Percentiles rank a stretch among this genome's conserved stretches.
Evolutionary conservation across 2,888 invertebrate species (phyloP).

Genomic region (Mamestra brassicae): DNA sequence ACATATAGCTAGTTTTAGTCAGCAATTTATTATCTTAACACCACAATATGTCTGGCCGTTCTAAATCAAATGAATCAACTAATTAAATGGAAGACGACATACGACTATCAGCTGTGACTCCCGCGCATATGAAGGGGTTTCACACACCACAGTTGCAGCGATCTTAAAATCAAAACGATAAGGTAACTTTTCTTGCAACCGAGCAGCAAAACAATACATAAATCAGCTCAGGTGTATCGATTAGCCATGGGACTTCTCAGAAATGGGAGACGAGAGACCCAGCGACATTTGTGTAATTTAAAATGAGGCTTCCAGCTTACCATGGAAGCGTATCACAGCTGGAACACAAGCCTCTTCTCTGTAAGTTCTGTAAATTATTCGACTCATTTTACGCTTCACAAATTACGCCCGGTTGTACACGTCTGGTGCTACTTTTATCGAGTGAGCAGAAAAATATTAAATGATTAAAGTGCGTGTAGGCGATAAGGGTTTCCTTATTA

Average conservation of each 20-base stretch:
- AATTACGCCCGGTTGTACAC: neutral
- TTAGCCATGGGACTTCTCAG: neutral
- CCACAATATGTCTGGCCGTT: constrained; percentile 11
- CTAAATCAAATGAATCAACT: constrained; percentile 46
- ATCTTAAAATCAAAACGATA: neutral
- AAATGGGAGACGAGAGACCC: neutral
- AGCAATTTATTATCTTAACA: constrained; percentile 20
- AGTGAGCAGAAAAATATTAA: constrained; percentile 31
- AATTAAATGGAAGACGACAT: constrained; percentile 32
- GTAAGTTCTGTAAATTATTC: neutral
- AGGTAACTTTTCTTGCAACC: too few species aligned
- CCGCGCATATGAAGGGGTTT: constrained; percentile 10
- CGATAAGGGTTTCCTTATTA: constrained; percentile 48
- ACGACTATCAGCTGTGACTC: constrained; percentile 16
- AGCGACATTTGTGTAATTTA: neutral
- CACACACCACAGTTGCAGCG: neutral
- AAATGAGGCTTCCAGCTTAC: neutral
- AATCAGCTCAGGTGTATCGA: neutral
- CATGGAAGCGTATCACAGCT: neutral
- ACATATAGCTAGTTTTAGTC: neutral
- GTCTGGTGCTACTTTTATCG: neutral
- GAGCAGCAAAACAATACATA: neutral
- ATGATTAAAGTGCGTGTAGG: constrained; percentile 46
- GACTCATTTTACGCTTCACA: neutral
- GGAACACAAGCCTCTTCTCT: neutral